Evolutionary conservation across 2,888 invertebrate genomes (phyloP), one percentile per base, ranked within the genome.

Genomic region (Calameuta idolon): DNA sequence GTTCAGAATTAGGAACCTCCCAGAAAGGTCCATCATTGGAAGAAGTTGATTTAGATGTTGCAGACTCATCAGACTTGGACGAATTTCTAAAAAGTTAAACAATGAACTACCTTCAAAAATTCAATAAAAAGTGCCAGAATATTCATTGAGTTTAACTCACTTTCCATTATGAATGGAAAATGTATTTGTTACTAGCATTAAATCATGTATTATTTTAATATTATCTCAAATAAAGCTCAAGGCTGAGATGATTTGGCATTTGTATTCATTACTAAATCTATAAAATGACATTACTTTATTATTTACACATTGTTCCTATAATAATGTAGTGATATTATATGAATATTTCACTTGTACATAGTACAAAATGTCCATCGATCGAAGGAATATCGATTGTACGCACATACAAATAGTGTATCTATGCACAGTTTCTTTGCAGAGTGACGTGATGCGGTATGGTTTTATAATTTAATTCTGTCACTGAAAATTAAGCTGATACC

Each of bases 21-120:
- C 86, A 87, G 75, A 85, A 90, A 75, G 92, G 92, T 30, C 93
- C 93, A 80, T 92, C 93, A 77, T 90, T 95, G 78, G 95, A 95
- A 86, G 95, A 95, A 87, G 94, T 95, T 81, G 93, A 93, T 80
- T 87, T 95, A 76, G 95, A 95, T 83, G 89, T 87, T 37, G 88
- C 91, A 77, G 94, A 95, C 88, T 91, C 92, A n/a, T 92, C 93
- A 79, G 94, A 93, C 79, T 92, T 95, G 77, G 94, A 95, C 86
- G 92, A 94, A 83, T 95, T 95, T 91, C 92, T 95, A 69, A 93
- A 93, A 79, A 92, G 91, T 81, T 93, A 89, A 88, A 77, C 23
- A 9, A 23, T 55, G 15, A 15, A 5, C 40, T 40, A 15, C 1
- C 4, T 55, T 23, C 55, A 55, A 23, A 23, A 55, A 55, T 55